Evolutionary conservation across 2,888 invertebrate genomes (phyloP).

Genomic region (Adineta ricciae): DNA sequence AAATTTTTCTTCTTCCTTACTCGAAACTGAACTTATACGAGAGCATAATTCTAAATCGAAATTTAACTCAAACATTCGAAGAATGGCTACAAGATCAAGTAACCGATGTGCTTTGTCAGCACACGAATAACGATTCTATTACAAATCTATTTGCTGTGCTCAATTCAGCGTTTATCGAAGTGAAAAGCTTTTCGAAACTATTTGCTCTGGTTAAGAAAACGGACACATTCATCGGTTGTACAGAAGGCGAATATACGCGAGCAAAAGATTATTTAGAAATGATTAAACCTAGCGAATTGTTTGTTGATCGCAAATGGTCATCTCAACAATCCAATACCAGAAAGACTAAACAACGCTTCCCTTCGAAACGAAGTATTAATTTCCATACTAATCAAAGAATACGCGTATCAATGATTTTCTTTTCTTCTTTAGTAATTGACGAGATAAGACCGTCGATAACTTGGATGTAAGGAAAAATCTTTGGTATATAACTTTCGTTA

Average conservation of each 20-base stretch:
- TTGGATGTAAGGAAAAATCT: not conserved
- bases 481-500: not conserved
- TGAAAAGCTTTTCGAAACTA: not conserved
- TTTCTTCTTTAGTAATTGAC: not conserved
- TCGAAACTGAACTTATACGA: not conserved
- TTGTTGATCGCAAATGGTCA: not conserved
- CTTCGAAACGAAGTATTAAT: not conserved
- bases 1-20: not conserved
- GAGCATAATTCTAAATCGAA: not conserved
- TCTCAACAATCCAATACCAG: not conserved
- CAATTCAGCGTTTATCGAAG: not conserved
- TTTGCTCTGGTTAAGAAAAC: not conserved
- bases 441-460: not conserved
- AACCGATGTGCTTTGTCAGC: not conserved
- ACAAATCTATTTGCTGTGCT: not conserved
- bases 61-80: not conserved
- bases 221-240: constrained; percentile 3
- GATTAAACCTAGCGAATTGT: not conserved
- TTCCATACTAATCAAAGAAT: not conserved
- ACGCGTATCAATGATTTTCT: no score
- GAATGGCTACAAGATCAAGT: constrained; percentile 1
- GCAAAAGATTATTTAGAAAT: not conserved
- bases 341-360: not conserved
- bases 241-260: not conserved
- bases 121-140: not conserved